Base-by-base conservation (phyloP, 2,888 invertebrate species). In the Rhodophaea formosa region DNA sequence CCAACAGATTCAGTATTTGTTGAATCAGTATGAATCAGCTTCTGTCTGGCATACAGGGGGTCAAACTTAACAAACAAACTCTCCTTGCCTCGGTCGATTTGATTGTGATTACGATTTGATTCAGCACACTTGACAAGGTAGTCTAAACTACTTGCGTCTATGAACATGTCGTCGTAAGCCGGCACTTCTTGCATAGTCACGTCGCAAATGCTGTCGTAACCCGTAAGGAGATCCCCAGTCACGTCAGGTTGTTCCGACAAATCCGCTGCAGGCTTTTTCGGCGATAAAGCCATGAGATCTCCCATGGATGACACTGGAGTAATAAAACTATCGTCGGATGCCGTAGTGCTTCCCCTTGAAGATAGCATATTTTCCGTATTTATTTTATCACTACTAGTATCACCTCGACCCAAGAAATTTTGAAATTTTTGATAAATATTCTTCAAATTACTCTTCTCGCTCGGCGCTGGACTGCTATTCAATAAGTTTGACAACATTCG, bases 41-140 rank as follows among this genome's bases (percentile, higher is more conserved):
- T 78, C 49, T 78, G 74, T 47, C 73, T 73, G 8, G 89, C 81
- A 71, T 88, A 89, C 29, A 93, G 69, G 2, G 93, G 93, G 72
- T 94, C 94, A 69, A 93, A 94, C 67, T 93, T 95, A 8, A 94
- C 93, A 81, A 94, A 95, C 51, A 95, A 85, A 57, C 95, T 95
- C 74, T 95, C 93, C 60, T 94, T 93, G 60, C 87, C 78, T 59
- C 84, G 77, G 68, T 89, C 89, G 60, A 86, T 72, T 35, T 74
- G 68, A 53, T 69, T 84, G 39, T 77, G 74, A 58, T 84, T 79
- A 16, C 79, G 72, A 69, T 84, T 80, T 6, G 90, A 82, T 71
- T 88, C 82, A 5, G 88, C 80, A 66, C 91, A 91, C 62, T 87
- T 87, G 42, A 92, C 82, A 12, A 93, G 81, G 67, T 91, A 93